phyloP scores from a whole-genome alignment of 2,888 invertebrate genomes.

The Drosophila mulleri region DNA sequence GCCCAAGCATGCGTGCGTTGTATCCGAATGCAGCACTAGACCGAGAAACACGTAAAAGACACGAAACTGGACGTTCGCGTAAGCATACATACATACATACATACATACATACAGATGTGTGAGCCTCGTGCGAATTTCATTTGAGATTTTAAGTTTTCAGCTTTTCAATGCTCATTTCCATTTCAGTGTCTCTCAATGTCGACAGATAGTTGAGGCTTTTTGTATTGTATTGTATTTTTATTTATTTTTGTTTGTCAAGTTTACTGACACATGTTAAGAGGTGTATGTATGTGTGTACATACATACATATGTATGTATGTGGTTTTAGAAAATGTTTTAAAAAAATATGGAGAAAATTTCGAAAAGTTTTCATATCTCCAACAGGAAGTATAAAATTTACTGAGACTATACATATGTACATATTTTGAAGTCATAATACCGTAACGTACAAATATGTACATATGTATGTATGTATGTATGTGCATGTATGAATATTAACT shows the following conservation, averaged over 20 bases:
- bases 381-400: neutral
- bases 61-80: slow-evolving; percentile 4
- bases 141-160: slow-evolving; percentile 36
- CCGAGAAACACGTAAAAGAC: slow-evolving; percentile 16
- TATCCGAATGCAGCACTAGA: slow-evolving; percentile 2
- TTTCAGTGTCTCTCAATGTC: slow-evolving; percentile 65
- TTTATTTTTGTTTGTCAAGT: slow-evolving; percentile 10
- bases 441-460: too few species aligned
- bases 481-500: neutral
- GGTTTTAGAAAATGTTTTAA: neutral
- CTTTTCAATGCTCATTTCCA: slow-evolving; percentile 66
- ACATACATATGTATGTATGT: neutral
- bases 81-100: too few species aligned
- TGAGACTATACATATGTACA: too few species aligned
- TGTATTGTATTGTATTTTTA: neutral
- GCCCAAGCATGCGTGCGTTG: neutral
- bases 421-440: neutral
- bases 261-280: slow-evolving; percentile 13
- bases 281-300: too few species aligned
- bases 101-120: too few species aligned
- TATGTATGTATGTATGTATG: neutral
- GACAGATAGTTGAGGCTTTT: neutral
- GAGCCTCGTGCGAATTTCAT: slow-evolving; percentile 35
- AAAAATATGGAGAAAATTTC: neutral
- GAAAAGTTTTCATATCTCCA: neutral